Evolutionary conservation across 2,888 invertebrate genomes (phyloP), one percentile per base, ranked within the genome.

Genomic region (Nomada ruficornis): DNA sequence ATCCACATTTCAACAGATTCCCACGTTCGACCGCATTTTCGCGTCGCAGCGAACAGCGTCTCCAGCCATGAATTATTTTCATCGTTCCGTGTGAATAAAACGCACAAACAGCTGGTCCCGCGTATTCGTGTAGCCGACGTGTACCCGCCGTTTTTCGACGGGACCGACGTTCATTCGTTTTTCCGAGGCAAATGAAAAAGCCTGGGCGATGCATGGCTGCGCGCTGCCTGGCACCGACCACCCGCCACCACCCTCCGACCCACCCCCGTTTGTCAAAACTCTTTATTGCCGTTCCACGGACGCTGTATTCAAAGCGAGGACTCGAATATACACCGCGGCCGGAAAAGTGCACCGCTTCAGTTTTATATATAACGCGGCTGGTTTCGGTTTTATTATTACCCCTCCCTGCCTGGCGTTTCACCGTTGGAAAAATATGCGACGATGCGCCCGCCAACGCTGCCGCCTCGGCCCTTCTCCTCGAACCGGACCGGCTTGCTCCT

Each of bases 191-290:
- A 90, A 90, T 90, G 90, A 90, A 91, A 91, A 91, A 85, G 78
- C 79, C 77, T 20, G 76, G 82, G 47, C 83, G 82, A 78, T 86
- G 88, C 87, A 88, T 85, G 42, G 85, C 63, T 59, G 74, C 68
- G 52, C 50, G 50, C 63, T 59, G 69, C 68, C 55, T 10, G 7
- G 23, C 57, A 57, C 72, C 84, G 54, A 50, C 63, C 20, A 65
- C 50, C 20, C 15, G 23, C 26, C 5, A 7, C 36, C 36, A 36
- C 36, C 7, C 29, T 20, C 26, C 62, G 52, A 5, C 11, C 65
- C 60, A 15, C 59, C 77, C 84, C 87, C 91, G 92, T 93, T 93
- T 93, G 92, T 93, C 92, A 93, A 93, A 93, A 91, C 90, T 91
- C 91, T 93, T 93, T 92, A 93, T 93, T 91, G 93, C 90, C 89